These are phyloP conservation scores for Gastrophryne carolinensis DNA, from an alignment of 2,797 vertebrate genomes.

Conservation along the genomic window DNA sequence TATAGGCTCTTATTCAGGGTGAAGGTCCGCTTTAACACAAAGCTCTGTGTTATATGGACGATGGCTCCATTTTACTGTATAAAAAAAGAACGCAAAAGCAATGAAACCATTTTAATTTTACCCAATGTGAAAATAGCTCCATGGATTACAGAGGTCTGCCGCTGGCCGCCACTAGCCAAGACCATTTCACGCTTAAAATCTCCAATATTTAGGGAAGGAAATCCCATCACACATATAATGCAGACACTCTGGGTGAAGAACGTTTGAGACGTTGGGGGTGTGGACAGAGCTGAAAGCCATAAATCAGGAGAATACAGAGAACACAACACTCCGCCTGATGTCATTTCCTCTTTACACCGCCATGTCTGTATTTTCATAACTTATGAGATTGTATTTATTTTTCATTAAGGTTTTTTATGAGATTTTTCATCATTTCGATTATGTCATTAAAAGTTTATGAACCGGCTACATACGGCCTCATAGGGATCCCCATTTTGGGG, in stretches of 20 bases:
- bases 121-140: neutral
- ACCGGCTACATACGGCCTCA: neutral
- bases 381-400: constrained; percentile 19
- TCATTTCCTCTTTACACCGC: constrained; percentile 25
- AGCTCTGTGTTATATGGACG: too few species aligned
- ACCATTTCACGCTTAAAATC: neutral
- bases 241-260: constrained; percentile 36
- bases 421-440: neutral
- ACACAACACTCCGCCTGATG: constrained; percentile 47
- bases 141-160: neutral
- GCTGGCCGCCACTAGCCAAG: neutral
- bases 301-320: constrained; percentile 74
- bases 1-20: too few species aligned
- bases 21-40: too few species aligned
- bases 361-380: constrained; percentile 6
- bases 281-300: constrained; percentile 60
- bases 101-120: neutral
- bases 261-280: neutral
- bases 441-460: neutral
- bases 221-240: constrained; percentile 42
- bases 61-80: too few species aligned
- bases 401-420: constrained; percentile 1
- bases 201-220: constrained; percentile 36
- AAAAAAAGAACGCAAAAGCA: too few species aligned
- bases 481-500: neutral